These are phyloP conservation scores for Orycteropus afer DNA, from an alignment of 2,113 vertebrate species.

Conservation along the genomic window DNA sequence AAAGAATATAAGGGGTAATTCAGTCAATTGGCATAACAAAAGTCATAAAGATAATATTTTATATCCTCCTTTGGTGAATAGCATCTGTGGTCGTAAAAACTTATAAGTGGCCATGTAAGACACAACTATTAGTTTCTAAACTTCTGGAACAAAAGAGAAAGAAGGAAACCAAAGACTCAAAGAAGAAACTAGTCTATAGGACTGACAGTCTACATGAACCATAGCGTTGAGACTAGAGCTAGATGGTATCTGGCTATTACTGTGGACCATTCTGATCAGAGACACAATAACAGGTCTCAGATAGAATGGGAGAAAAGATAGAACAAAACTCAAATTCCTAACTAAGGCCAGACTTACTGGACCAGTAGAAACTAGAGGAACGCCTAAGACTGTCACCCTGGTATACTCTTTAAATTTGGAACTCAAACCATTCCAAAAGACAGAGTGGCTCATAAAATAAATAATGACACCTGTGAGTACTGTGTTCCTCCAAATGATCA, in stretches of 20 bases:
- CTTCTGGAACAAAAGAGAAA: background rate
- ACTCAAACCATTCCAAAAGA: background rate
- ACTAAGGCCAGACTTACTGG: background rate
- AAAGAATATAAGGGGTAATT: background rate
- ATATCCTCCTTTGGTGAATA: background rate
- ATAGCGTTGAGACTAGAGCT: background rate
- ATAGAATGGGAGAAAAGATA: background rate
- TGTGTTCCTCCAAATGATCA: background rate
- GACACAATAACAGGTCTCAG: background rate
- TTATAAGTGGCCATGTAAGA: background rate
- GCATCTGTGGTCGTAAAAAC: background rate
- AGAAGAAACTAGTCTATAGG: background rate
- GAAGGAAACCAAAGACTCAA: background rate
- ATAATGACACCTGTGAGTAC: background rate
- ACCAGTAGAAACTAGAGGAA: background rate
- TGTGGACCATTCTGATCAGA: background rate
- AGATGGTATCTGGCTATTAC: background rate
- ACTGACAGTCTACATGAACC: background rate
- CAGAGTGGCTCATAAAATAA: background rate
- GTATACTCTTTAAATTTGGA: background rate
- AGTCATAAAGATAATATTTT: background rate
- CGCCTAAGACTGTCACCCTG: background rate
- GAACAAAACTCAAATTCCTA: background rate
- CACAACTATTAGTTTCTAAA: background rate
- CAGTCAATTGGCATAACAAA: background rate